Base-by-base conservation (phyloP, 2,888 invertebrate species). In the Dyspetes luteomarginatus region DNA sequence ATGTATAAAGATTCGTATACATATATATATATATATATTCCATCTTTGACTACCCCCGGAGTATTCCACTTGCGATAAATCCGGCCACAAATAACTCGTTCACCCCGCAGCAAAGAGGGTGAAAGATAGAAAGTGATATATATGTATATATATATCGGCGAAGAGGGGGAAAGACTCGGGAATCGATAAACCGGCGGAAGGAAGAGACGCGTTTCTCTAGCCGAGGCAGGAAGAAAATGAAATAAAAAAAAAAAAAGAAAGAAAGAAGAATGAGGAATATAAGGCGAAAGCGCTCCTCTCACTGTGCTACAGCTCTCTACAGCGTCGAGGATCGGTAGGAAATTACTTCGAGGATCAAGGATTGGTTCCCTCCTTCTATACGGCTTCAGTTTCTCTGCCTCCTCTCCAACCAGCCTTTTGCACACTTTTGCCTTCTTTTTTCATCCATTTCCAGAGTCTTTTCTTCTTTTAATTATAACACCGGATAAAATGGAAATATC, bases 181-280 rank as follows among this genome's bases (percentile, higher is more conserved):
- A 84, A 85, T 85, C 85, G 85, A 85, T 85, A 83, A 86, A 82
- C 82, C 81, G 82, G 26, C 81, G 83, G 84, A 82, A 81, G 76
- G 79, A 84, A 81, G 72, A 73, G 73, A 76, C 56, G 81, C 48
- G 68, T 67, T 72, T 67, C 41, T 72, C 80, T 80, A 24, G 68
- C 52, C 71, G 52, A 19, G 22, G 60, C 17, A 28, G 55, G 67
- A 62, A 55, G 45, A 48, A 48, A 48, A 55, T 56, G 48, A 41
- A 73, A 56, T 62, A 56, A 64, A 73, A 76, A 79, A 45, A 19
- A 15, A 41, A 52, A 48, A 30, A 43, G 69, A 73, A 24, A 3
- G 26, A 22, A 28, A 50, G 52, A 67, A 45, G 60, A 69, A 74
- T 55, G 52, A 56, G 36, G 55, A 41, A 68, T 75, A 71, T 75